phyloP scores from a whole-genome alignment of 2,797 vertebrate species.

The Sphenodon punctatus region DNA sequence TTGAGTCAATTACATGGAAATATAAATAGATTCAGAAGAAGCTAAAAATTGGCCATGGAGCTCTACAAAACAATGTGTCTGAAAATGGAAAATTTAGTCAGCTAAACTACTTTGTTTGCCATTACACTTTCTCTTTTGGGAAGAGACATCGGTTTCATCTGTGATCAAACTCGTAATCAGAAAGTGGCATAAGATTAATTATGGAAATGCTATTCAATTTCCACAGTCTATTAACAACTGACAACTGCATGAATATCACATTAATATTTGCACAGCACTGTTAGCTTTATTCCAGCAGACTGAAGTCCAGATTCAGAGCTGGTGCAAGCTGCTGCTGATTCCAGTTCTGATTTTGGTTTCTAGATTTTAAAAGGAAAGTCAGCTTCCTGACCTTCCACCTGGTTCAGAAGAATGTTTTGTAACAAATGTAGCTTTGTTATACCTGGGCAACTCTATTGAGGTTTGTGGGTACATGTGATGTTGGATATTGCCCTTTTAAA shows the following conservation, averaged over 20 bases:
- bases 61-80: background rate
- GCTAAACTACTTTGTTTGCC: conserved; percentile 20
- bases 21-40: background rate
- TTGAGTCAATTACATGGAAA: background rate
- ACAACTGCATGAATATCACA: conserved; percentile 58
- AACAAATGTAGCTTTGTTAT: background rate
- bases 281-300: conserved; percentile 26
- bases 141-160: conserved; percentile 55
- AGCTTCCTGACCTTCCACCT: conserved; percentile 20
- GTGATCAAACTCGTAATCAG: conserved; percentile 70
- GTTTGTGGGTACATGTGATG: background rate
- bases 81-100: conserved; percentile 10
- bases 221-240: conserved; percentile 67
- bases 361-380: conserved; percentile 25
- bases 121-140: conserved; percentile 28
- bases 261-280: conserved; percentile 56
- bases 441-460: background rate
- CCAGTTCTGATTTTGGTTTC: background rate
- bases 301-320: conserved; percentile 15
- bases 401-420: conserved; percentile 9
- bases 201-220: conserved; percentile 71
- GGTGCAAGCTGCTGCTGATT: background rate
- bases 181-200: conserved; percentile 71
- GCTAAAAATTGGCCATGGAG: background rate
- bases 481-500: background rate